Conservation (phyloP, 2,113 vertebrate species). For the Globicephala melas region DNA sequence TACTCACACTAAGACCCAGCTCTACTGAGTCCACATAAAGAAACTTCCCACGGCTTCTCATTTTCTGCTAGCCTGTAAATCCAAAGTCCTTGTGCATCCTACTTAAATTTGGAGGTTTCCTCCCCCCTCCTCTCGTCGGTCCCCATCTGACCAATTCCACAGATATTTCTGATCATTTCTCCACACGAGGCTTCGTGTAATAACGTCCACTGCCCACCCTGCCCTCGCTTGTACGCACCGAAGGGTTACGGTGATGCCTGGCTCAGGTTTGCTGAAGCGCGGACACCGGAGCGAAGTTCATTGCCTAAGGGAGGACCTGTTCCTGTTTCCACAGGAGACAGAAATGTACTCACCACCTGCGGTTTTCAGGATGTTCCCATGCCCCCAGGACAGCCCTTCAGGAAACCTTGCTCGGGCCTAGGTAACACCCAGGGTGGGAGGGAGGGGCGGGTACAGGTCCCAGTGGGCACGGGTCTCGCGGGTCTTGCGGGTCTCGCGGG, state of each 20-base stretch:
- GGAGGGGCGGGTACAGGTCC: neutral
- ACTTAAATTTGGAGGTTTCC: neutral
- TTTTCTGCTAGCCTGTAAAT: neutral
- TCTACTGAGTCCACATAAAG: neutral
- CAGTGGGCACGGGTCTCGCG: neutral
- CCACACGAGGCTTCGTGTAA: neutral
- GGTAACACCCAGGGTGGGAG: too few relatives aligned
- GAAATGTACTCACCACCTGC: slow-evolving; percentile 87
- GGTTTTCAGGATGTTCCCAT: slow-evolving; percentile 83
- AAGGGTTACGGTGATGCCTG: neutral
- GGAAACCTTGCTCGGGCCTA: too few relatives aligned
- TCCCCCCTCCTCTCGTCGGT: neutral
- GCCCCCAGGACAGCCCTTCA: neutral
- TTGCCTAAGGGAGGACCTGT: neutral
- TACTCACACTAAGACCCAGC: neutral
- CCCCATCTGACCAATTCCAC: too few relatives aligned
- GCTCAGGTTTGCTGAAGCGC: neutral
- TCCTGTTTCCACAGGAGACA: neutral
- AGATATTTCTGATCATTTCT: neutral
- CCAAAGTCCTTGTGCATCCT: neutral
- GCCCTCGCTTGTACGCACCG: neutral
- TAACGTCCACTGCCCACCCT: neutral
- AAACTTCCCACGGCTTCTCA: neutral
- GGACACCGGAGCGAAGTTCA: too few relatives aligned
- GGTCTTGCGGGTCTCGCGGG: neutral